A percentile compares a stretch with the other conserved stretches of the same genome.
These are phyloP conservation scores for Lophius americanus DNA, from an alignment of 2,797 vertebrate species.

Conservation along the genomic window DNA sequence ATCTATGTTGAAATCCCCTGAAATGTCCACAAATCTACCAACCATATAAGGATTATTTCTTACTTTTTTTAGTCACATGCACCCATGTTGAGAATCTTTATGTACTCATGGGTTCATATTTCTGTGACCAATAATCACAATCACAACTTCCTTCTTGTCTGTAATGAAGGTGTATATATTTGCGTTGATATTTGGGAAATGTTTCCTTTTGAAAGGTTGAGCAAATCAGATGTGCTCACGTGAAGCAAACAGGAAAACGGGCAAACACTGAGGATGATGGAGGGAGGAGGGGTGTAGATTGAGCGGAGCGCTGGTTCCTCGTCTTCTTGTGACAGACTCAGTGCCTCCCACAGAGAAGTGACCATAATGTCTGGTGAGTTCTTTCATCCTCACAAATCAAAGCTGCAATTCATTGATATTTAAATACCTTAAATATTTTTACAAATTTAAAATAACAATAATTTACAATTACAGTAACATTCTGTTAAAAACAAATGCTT, in stretches of 20 bases:
- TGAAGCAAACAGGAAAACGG: conserved; percentile 6
- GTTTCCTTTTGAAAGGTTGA: conserved; percentile 4
- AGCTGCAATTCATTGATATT: not conserved
- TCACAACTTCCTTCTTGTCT: not conserved
- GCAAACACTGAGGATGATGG: not conserved
- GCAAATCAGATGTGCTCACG: not conserved
- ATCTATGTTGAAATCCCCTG: no score
- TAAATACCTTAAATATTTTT: no score
- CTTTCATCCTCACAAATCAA: not conserved
- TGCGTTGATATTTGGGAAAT: not conserved
- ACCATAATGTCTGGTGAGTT: conserved; percentile 66
- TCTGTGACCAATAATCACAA: not conserved
- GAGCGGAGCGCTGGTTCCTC: not conserved
- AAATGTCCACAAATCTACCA: no score
- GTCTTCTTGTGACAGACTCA: conserved; percentile 11
- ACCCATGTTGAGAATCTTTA: no score
- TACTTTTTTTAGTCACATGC: no score
- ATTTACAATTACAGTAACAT: no score
- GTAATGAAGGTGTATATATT: not conserved
- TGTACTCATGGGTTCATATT: no score
- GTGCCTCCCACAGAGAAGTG: conserved; percentile 7
- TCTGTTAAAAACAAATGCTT: no score
- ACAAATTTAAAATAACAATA: not conserved
- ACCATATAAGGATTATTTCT: no score
- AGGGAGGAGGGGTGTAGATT: conserved; percentile 57